Percentiles rank a stretch among this genome's conserved stretches.
phyloP scores from a whole-genome alignment of 2,113 vertebrate genomes.

The Tonatia bakeri region DNA sequence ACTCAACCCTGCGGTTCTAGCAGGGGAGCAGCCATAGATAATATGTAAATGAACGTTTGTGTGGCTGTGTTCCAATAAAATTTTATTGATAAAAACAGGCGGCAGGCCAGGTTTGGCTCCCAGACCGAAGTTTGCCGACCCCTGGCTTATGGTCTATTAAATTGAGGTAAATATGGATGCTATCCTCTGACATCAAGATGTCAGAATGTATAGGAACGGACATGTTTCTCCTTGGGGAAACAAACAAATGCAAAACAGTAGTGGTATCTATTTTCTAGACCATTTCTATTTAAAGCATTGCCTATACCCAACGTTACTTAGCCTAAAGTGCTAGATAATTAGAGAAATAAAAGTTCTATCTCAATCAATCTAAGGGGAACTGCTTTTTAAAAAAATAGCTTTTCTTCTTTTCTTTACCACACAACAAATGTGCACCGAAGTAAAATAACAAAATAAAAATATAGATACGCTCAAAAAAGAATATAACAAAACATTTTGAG shows the following conservation, averaged over 20 bases:
- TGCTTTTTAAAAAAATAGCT: not conserved
- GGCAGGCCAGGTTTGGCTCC: not conserved
- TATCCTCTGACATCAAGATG: not conserved
- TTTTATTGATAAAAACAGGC: constrained; percentile 34
- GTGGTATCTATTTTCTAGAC: not conserved
- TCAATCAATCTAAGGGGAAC: not conserved
- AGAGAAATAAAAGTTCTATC: not conserved
- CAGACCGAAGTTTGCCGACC: not conserved
- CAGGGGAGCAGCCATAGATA: not conserved
- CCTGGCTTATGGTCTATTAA: not conserved
- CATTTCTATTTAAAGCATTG: not conserved
- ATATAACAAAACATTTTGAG: not conserved
- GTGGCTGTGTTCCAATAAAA: not conserved
- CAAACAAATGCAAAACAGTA: not conserved
- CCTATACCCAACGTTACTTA: not conserved
- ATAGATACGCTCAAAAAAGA: not conserved
- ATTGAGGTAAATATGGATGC: not conserved
- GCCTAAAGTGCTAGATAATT: not conserved
- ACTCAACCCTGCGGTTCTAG: not conserved
- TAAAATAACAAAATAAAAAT: not conserved
- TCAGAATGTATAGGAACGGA: not conserved
- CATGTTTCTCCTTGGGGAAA: not conserved
- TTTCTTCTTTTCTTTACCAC: not conserved
- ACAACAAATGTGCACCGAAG: not conserved
- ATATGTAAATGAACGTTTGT: not conserved